Evolutionary conservation across 92 coral and sea anemone genomes (phyloP).

Genomic region (Phenganax stokvisi): DNA sequence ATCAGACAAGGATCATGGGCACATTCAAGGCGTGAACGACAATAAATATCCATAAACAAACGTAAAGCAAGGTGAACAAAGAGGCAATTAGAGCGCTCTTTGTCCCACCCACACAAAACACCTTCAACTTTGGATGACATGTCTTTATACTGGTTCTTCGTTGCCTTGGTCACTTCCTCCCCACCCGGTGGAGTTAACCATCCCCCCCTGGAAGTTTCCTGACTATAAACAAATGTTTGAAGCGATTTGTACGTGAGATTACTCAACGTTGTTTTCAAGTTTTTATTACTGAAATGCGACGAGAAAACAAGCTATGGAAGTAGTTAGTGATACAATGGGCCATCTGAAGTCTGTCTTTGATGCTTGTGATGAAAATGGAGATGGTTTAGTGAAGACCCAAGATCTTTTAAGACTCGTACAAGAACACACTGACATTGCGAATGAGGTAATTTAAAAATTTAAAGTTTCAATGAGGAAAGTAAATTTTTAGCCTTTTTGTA

Average conservation of each 20-base stretch:
- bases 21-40: too few relatives aligned
- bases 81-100: too few relatives aligned
- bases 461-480: neutral
- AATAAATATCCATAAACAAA: too few relatives aligned
- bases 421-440: conserved; percentile 66
- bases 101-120: too few relatives aligned
- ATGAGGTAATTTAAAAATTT: conserved; percentile 51
- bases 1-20: too few relatives aligned
- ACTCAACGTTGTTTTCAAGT: neutral
- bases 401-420: conserved; percentile 86
- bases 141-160: too few relatives aligned
- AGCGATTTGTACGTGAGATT: neutral
- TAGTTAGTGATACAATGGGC: conserved; percentile 55
- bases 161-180: too few relatives aligned
- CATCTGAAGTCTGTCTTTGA: conserved; percentile 87
- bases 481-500: neutral
- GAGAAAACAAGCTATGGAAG: conserved; percentile 23
- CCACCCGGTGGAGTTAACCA: too few relatives aligned
- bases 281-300: conserved; percentile 8
- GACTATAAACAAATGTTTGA: too few relatives aligned
- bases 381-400: conserved; percentile 92
- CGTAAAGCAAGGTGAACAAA: too few relatives aligned
- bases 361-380: conserved; percentile 97
- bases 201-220: too few relatives aligned
- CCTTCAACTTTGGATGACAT: too few relatives aligned